phyloP scores from a whole-genome alignment of 1,140 invertebrate species.

The Nixonia krombeini region DNA sequence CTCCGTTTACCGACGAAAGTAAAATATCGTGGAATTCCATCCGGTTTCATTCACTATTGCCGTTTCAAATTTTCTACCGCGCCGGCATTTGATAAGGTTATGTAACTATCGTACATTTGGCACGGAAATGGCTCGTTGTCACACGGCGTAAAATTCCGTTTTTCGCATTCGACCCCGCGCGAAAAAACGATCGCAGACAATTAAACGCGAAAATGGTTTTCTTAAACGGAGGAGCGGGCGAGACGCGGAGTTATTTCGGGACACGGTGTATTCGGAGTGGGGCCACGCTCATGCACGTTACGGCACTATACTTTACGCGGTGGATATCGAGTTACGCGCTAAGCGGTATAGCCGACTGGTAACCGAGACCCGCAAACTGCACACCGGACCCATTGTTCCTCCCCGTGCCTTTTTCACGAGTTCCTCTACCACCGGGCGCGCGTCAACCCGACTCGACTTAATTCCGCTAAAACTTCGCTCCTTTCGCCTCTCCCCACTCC shows the following conservation, averaged over 20 bases:
- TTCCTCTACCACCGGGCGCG: constrained; percentile 22
- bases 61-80: no score
- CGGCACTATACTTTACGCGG: constrained; percentile 26
- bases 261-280: constrained; percentile 30
- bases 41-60: no score
- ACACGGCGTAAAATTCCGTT: no score
- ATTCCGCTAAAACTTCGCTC: constrained; percentile 33
- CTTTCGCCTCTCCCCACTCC: constrained; percentile 8
- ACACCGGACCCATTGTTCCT: constrained; percentile 61
- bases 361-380: constrained; percentile 58
- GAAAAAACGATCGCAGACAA: no score
- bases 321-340: constrained; percentile 62
- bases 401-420: constrained; percentile 27
- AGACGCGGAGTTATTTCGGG: constrained; percentile 30
- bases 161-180: no score
- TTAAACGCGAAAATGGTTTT: no score
- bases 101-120: no score
- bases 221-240: constrained; percentile 21
- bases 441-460: constrained; percentile 39
- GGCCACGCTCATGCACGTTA: constrained; percentile 31
- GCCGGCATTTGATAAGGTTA: no score
- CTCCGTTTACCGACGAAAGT: no score
- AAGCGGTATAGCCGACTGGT: constrained; percentile 55
- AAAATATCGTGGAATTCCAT: no score
- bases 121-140: no score